Evolutionary conservation across 1,140 invertebrate species (phyloP).

Genomic region (Cecropterus lyciades): DNA sequence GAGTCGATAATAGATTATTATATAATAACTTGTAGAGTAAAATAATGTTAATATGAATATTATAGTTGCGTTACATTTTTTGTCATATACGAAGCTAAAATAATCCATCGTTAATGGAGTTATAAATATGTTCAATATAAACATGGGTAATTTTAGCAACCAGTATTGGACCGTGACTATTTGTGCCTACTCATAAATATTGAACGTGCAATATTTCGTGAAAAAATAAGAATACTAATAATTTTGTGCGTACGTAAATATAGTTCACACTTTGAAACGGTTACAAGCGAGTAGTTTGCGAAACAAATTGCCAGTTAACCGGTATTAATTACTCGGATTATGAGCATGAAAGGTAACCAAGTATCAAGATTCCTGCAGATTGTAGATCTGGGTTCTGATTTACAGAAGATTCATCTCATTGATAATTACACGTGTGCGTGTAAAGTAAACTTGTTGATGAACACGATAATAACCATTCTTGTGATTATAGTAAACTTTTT

Average conservation of each 20-base stretch:
- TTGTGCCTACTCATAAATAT: neutral
- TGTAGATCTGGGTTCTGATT: slow-evolving; percentile 8
- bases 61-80: too few relatives aligned
- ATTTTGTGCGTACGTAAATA: slow-evolving; percentile 7
- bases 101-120: too few relatives aligned
- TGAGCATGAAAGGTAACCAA: slow-evolving; percentile 8
- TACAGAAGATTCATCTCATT: neutral
- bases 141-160: neutral
- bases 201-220: slow-evolving; percentile 1
- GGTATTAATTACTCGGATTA: slow-evolving; percentile 15
- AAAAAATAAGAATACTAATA: slow-evolving; percentile 10
- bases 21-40: too few relatives aligned
- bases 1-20: too few relatives aligned
- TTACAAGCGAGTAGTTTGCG: neutral
- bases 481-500: too few relatives aligned
- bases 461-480: too few relatives aligned
- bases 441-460: neutral
- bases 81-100: too few relatives aligned
- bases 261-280: slow-evolving; percentile 16
- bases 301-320: neutral
- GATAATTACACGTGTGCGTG: too few relatives aligned
- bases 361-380: neutral
- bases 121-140: too few relatives aligned
- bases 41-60: too few relatives aligned
- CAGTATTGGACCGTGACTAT: slow-evolving; percentile 1